Evolutionary conservation across 2,113 vertebrate species (phyloP).

Genomic region (Dicerorhinus sumatrensis): DNA sequence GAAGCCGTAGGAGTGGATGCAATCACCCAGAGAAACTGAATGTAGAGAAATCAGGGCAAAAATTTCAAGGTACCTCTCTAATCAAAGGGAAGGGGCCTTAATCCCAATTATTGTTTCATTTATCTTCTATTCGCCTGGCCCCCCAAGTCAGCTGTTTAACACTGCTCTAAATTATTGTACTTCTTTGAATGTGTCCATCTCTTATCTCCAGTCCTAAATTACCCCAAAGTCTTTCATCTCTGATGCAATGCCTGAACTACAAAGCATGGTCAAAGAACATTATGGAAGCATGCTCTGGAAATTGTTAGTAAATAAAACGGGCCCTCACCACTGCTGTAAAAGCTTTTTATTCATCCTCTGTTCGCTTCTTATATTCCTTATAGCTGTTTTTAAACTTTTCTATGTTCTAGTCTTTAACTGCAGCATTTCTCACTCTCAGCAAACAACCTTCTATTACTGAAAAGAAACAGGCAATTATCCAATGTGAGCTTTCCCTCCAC

Average conservation of each 20-base stretch:
- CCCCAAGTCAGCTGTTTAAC: background rate
- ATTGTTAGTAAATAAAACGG: slow-evolving; percentile 15
- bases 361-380: background rate
- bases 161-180: background rate
- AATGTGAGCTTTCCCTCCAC: background rate
- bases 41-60: background rate
- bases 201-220: background rate
- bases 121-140: background rate
- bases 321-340: background rate
- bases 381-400: slow-evolving; percentile 31
- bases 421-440: background rate
- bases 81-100: background rate
- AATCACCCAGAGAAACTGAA: background rate
- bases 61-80: background rate
- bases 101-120: background rate
- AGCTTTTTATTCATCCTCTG: background rate
- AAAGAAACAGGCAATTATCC: background rate
- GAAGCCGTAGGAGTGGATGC: background rate
- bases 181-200: background rate
- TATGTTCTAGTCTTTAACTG: background rate
- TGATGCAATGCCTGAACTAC: background rate
- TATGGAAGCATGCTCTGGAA: background rate
- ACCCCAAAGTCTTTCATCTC: background rate
- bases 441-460: slow-evolving; percentile 2
- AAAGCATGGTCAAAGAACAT: background rate